Evolutionary conservation across 2,888 invertebrate species (phyloP).

Genomic region (Stegana nigrithorax): DNA sequence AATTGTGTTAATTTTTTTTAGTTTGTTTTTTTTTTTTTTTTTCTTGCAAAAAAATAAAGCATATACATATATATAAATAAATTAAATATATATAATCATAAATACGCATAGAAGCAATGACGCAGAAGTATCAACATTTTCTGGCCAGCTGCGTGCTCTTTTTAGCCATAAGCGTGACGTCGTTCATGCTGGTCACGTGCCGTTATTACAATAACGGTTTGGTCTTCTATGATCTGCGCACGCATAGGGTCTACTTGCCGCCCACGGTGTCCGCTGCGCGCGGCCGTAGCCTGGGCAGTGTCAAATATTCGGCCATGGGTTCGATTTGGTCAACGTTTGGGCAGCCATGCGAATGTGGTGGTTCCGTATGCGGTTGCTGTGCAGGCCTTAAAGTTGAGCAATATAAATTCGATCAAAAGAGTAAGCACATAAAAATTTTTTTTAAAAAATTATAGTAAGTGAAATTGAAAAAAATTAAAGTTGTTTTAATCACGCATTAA

Average conservation of each 20-base stretch:
- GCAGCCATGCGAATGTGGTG: slow-evolving; percentile 71
- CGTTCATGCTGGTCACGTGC: slow-evolving; percentile 10
- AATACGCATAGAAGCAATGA: too few relatives aligned
- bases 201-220: slow-evolving; percentile 64
- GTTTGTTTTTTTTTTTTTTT: slow-evolving; percentile 3
- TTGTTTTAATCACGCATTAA: neutral
- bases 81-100: too few relatives aligned
- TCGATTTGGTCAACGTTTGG: slow-evolving; percentile 65
- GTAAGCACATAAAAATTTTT: slow-evolving; percentile 39
- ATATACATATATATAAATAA: too few relatives aligned
- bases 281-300: slow-evolving; percentile 52
- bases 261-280: slow-evolving; percentile 64
- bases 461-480: neutral
- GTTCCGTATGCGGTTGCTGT: slow-evolving; percentile 77
- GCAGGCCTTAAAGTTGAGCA: slow-evolving; percentile 78
- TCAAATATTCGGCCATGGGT: slow-evolving; percentile 55
- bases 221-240: slow-evolving; percentile 59
- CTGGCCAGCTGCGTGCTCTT: too few relatives aligned
- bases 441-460: neutral
- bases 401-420: slow-evolving; percentile 70
- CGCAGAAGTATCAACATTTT: too few relatives aligned
- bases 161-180: too few relatives aligned
- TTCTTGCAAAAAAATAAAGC: slow-evolving; percentile 5
- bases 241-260: slow-evolving; percentile 53
- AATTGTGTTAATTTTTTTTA: slow-evolving; percentile 12